phyloP scores from a whole-genome alignment of 2,888 invertebrate species.

The Nipponacmea schrenckii region DNA sequence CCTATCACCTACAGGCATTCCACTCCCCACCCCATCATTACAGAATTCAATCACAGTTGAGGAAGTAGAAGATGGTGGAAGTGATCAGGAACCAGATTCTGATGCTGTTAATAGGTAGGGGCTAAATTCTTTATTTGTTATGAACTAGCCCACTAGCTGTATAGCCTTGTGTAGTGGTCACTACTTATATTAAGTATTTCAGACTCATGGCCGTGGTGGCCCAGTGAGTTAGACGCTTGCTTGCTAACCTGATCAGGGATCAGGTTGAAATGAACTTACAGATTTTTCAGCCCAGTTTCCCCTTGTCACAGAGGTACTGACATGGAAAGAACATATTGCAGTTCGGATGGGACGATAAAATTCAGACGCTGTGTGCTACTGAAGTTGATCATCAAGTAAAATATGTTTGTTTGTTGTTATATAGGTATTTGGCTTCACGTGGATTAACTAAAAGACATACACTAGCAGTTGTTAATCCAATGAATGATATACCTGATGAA shows the following conservation, averaged over 20 bases:
- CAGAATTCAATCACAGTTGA: slow-evolving; percentile 52
- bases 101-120: slow-evolving; percentile 71
- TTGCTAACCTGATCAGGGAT: no score
- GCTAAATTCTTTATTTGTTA: not conserved
- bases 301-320: no score
- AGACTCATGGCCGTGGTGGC: no score
- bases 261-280: no score
- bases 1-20: slow-evolving; percentile 46
- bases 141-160: not conserved
- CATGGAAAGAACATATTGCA: no score
- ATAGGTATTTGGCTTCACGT: slow-evolving; percentile 81
- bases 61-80: slow-evolving; percentile 51
- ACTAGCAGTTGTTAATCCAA: slow-evolving; percentile 76
- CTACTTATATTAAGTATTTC: no score
- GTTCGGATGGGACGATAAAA: no score
- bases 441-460: slow-evolving; percentile 83
- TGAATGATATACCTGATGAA: slow-evolving; percentile 72
- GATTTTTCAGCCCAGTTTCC: no score
- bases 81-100: slow-evolving; percentile 71
- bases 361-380: no score
- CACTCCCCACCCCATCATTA: slow-evolving; percentile 42
- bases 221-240: no score
- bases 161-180: no score
- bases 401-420: slow-evolving; percentile 22
- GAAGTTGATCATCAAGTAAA: not conserved